A percentile compares a stretch with the other conserved stretches of the same genome.
These are phyloP conservation scores for Conus betulinus DNA, from an alignment of 1,140 invertebrate genomes.

Conservation along the genomic window DNA sequence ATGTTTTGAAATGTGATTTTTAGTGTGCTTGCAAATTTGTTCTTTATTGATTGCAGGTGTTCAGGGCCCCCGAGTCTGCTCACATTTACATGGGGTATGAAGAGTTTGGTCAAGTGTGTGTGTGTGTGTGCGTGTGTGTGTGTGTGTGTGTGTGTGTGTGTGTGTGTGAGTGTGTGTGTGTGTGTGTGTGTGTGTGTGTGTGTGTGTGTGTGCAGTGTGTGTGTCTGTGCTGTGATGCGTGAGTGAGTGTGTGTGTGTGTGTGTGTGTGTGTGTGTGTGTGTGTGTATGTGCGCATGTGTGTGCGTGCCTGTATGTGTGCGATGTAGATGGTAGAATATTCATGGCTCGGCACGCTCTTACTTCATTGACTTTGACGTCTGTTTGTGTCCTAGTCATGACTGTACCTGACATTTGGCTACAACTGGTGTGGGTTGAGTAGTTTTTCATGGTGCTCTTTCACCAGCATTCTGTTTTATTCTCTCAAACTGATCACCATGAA, in stretches of 20 bases:
- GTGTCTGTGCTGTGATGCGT: background rate
- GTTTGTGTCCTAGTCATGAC: too few species aligned
- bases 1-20: too few species aligned
- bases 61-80: constrained; percentile 98
- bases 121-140: constrained; percentile 2
- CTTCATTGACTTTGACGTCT: too few species aligned
- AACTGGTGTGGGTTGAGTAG: too few species aligned
- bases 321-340: too few species aligned
- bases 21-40: too few species aligned
- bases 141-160: background rate
- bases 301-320: background rate
- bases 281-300: background rate
- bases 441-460: too few species aligned
- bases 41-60: constrained; percentile 84
- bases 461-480: too few species aligned
- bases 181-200: background rate
- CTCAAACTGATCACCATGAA: too few species aligned
- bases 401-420: too few species aligned
- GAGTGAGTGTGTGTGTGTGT: background rate
- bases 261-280: background rate
- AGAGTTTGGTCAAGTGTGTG: background rate
- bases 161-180: background rate
- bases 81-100: constrained; percentile 94
- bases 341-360: too few species aligned
- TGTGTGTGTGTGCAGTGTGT: background rate